These are phyloP conservation scores for Pygocentrus nattereri DNA, from an alignment of 2,797 vertebrate genomes.

Conservation along the genomic window DNA sequence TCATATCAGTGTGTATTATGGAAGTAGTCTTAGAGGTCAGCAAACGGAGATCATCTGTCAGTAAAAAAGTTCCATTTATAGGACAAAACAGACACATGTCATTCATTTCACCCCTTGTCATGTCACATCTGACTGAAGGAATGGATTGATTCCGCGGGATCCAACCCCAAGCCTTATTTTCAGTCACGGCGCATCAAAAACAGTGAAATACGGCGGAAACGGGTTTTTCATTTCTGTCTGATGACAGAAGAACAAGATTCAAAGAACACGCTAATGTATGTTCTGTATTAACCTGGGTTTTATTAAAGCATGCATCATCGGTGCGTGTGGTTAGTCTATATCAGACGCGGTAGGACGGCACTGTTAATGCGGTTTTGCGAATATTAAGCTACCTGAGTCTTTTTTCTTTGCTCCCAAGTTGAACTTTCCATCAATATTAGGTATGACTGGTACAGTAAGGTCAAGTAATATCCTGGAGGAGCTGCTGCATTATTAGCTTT, in stretches of 20 bases:
- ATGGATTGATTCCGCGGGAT: conserved; percentile 25
- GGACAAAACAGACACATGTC: conserved; percentile 34
- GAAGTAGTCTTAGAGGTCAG: conserved; percentile 37
- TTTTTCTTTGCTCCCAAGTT: conserved; percentile 32
- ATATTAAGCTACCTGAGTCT: conserved; percentile 7
- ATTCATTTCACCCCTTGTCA: conserved; percentile 34
- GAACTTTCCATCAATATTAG: conserved; percentile 50
- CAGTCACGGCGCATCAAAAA: conserved; percentile 13
- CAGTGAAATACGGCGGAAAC: not conserved
- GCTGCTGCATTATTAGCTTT: not conserved
- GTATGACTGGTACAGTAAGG: conserved; percentile 36
- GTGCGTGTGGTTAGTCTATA: conserved; percentile 1
- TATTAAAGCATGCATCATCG: conserved; percentile 14
- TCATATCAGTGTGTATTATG: conserved; percentile 34
- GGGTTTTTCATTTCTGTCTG: conserved; percentile 21
- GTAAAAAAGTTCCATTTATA: conserved; percentile 38
- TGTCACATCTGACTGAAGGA: conserved; percentile 39
- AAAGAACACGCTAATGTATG: conserved; percentile 7
- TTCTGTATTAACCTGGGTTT: conserved; percentile 26
- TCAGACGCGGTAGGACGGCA: conserved; percentile 8
- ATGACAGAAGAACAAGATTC: conserved; percentile 15
- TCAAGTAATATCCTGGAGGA: conserved; percentile 18
- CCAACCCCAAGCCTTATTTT: conserved; percentile 18
- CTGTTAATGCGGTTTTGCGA: conserved; percentile 33
- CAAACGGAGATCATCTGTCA: conserved; percentile 46